Evolutionary conservation across 2,113 vertebrate genomes (phyloP).

Genomic region (Hoplias malabaricus): DNA sequence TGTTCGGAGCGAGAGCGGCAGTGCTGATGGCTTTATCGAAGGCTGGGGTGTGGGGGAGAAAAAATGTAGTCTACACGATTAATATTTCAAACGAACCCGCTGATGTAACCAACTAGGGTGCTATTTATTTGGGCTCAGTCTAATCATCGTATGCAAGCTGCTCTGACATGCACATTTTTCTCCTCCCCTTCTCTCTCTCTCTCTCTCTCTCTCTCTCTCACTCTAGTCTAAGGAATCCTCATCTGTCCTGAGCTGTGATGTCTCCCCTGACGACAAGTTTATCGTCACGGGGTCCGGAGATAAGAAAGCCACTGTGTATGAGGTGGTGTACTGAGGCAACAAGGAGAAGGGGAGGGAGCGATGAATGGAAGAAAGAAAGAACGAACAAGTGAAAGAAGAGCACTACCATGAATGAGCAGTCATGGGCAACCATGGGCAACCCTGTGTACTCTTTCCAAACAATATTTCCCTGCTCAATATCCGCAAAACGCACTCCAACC

Average conservation of each 20-base stretch:
- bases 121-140: background rate
- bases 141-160: background rate
- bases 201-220: background rate
- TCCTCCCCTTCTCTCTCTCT: slow-evolving; percentile 55
- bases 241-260: slow-evolving; percentile 82
- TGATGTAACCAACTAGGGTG: background rate
- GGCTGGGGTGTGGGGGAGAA: background rate
- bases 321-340: slow-evolving; percentile 81
- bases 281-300: slow-evolving; percentile 82
- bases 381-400: slow-evolving; percentile 10
- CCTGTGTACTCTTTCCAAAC: slow-evolving; percentile 48
- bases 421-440: slow-evolving; percentile 30
- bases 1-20: background rate
- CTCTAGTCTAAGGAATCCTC: slow-evolving; percentile 83
- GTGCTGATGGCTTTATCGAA: background rate
- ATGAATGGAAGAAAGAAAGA: slow-evolving; percentile 3
- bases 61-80: background rate
- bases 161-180: slow-evolving; percentile 46
- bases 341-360: background rate
- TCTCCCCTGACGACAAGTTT: slow-evolving; percentile 82
- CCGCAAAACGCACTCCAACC: background rate
- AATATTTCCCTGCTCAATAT: slow-evolving; percentile 3
- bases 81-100: slow-evolving; percentile 1
- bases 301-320: slow-evolving; percentile 88
- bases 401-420: slow-evolving; percentile 18